phyloP scores from a whole-genome alignment of 2,113 vertebrate species.

The Anguilla rostrata region DNA sequence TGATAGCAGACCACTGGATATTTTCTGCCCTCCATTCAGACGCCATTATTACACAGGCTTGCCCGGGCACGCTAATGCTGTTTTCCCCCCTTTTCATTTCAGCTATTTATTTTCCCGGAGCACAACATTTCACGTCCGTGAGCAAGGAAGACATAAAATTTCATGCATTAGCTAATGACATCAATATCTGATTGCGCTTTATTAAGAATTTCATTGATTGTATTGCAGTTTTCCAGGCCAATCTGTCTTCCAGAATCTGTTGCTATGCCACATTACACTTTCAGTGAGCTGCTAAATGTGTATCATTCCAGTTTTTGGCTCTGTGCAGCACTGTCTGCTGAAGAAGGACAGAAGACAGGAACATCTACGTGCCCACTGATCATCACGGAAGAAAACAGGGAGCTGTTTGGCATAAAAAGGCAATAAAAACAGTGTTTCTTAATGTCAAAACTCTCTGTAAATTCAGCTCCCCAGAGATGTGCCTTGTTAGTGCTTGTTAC shows the following conservation, averaged over 20 bases:
- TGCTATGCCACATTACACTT: background rate
- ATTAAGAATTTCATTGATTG: conserved; percentile 17
- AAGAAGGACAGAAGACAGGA: background rate
- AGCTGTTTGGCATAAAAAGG: background rate
- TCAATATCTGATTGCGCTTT: conserved; percentile 4
- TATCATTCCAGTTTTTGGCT: background rate
- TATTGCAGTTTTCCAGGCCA: background rate
- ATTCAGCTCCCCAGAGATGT: background rate
- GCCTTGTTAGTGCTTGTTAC: conserved; percentile 12
- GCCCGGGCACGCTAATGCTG: background rate
- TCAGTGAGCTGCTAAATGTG: conserved; percentile 22
- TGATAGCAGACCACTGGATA: conserved; percentile 64
- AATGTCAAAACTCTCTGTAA: background rate
- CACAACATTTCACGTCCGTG: conserved; percentile 14
- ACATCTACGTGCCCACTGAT: conserved; percentile 7
- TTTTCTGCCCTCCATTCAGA: conserved; percentile 34
- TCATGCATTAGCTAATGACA: conserved; percentile 1
- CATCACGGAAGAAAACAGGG: background rate
- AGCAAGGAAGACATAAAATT: conserved; percentile 20
- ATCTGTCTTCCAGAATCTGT: conserved; percentile 17
- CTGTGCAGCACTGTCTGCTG: background rate
- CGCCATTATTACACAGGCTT: background rate
- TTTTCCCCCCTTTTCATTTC: background rate
- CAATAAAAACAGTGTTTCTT: background rate
- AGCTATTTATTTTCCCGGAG: background rate